Evolutionary conservation across 1,140 invertebrate genomes (phyloP).

Genomic region (Protaetia brevitarsis): DNA sequence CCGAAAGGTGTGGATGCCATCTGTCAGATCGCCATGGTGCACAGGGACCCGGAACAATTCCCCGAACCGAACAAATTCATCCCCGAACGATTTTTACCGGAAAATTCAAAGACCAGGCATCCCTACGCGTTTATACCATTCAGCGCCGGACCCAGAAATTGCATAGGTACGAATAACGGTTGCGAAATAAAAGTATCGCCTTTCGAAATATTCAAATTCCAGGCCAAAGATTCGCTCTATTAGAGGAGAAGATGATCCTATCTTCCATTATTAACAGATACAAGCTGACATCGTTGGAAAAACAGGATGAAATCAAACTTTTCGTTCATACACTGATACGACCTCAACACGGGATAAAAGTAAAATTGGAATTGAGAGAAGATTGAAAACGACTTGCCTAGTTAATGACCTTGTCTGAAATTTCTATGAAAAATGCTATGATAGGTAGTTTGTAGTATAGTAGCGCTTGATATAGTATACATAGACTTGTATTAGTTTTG

Average conservation of each 20-base stretch:
- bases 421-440: too few relatives aligned
- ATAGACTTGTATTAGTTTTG: too few relatives aligned
- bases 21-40: conserved; percentile 49
- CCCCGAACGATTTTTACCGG: conserved; percentile 13
- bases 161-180: conserved; percentile 7
- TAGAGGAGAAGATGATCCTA: conserved; percentile 71
- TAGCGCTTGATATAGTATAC: too few relatives aligned
- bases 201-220: too few relatives aligned
- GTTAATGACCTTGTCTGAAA: too few relatives aligned
- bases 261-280: conserved; percentile 65
- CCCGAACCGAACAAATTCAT: conserved; percentile 59
- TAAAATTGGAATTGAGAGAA: background rate
- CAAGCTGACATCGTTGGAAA: conserved; percentile 27
- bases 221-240: conserved; percentile 74
- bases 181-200: too few relatives aligned
- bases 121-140: conserved; percentile 18
- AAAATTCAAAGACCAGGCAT: conserved; percentile 19
- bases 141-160: conserved; percentile 20
- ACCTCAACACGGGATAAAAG: background rate
- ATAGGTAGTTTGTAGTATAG: too few relatives aligned
- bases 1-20: conserved; percentile 47
- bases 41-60: conserved; percentile 54
- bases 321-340: background rate
- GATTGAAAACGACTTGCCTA: too few relatives aligned
- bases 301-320: background rate